These are phyloP conservation scores for Diglossa cyanea DNA, from an alignment of 2,797 vertebrate species.

Conservation along the genomic window DNA sequence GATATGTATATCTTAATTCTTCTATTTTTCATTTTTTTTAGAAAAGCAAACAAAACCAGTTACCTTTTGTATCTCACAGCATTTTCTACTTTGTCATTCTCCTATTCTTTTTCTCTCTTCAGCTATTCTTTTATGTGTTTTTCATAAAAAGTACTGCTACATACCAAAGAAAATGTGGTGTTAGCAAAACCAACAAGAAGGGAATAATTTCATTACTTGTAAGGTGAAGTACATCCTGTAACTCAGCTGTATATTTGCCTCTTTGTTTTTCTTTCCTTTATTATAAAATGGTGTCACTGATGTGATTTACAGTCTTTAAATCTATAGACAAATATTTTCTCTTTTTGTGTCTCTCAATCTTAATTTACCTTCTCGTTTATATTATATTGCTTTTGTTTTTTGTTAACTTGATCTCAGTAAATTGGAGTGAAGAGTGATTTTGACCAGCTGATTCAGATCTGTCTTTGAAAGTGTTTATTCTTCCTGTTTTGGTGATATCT, in stretches of 20 bases:
- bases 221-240: background rate
- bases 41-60: no score
- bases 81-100: background rate
- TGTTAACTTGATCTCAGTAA: background rate
- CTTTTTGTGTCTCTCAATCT: background rate
- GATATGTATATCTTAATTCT: background rate
- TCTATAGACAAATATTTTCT: background rate
- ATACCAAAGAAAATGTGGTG: fast-evolving
- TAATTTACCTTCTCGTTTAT: background rate
- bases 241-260: background rate
- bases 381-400: background rate
- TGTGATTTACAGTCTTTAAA: background rate
- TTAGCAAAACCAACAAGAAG: background rate
- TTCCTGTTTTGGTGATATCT: background rate
- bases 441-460: background rate
- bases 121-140: background rate
- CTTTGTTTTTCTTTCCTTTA: background rate
- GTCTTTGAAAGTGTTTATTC: background rate
- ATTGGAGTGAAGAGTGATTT: background rate
- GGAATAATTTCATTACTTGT: background rate
- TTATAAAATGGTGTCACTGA: background rate
- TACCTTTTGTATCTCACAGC: background rate
- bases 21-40: background rate
- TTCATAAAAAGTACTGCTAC: background rate
- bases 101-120: background rate